Base-by-base conservation (phyloP, 1,140 invertebrate species). In the Carcinoscorpius rotundicauda region DNA sequence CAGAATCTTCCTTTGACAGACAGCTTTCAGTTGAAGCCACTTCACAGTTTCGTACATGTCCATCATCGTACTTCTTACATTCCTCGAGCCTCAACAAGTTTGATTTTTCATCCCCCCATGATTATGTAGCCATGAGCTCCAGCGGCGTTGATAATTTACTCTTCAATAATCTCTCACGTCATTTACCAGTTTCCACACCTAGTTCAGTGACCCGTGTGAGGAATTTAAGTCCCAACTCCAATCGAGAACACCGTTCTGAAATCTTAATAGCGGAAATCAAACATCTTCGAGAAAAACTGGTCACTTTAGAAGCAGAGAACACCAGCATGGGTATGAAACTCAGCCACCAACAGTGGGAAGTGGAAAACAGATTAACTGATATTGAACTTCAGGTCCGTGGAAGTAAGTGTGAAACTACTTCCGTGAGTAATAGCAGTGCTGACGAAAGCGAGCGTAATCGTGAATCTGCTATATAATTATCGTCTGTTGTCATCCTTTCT, bases 261-360 rank as follows among this genome's bases (percentile, higher is more conserved):
- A 83, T 85, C 0, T 80, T 97, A 10, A 82, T 95, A 71, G 86
- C 87, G 57, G 93, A 97, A 79, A 95, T 97, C 70, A 91, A 91
- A 73, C 82, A 92, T 53, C 81, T 98, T 10, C 82, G 93, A 10
- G 92, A 96, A 75, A 82, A 93, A 9, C 80, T 97, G 9, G 86
- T 91, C 63, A 88, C 87, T 0, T 81, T 98, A 55, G 94, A 97
- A 76, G 86, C 88, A 0, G 93, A 97, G 75, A 98, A 98, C 75
- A 86, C 92, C 6, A 83, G 89, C 4, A 87, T 97, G 83, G 93
- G 87, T 69, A 83, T 88, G 0, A 96, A 97, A 73, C 80, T 97
- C 4, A 93, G 86, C 75, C 91, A 96, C 73, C 92, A 96, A 72
- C 92, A 96, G 74, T 94, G 91, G 90, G 91, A 96, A 75, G 86